Evolutionary conservation across 2,888 invertebrate species (phyloP), one percentile per base, ranked within the genome.

Genomic region (Melanargia galathea): DNA sequence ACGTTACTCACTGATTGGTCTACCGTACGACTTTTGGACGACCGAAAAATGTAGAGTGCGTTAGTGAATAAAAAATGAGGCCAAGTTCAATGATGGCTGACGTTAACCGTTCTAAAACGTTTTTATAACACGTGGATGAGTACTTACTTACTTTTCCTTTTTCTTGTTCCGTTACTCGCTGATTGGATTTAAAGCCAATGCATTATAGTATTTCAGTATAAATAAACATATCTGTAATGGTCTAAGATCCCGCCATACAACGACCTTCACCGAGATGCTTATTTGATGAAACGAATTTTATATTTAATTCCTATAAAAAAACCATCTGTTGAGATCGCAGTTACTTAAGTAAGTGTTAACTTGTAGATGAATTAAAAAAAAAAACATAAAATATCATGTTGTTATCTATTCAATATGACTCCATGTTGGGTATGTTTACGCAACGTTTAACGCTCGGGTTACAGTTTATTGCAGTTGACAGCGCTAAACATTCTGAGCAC

Each of bases 401-500:
- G 30, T 30, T 6, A 30, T n/a, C 38, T 38, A 38, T 13, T 38
- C 4, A n/a, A 38, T 38, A 18, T 43, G 43, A 18, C 7, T 43
- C 18, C 7, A 2, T 16, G 10, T 40, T 0, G 6, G n/a, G n/a
- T 1, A 18, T 48, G 54, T 62, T 62, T 48, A 46, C 49, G 55
- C 49, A 49, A 65, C 49, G 11, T 1, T 54, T 43, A 56, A 49
- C 33, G 33, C 43, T 62, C 58, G 46, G 16, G 26, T 62, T 61
- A 40, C 61, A 54, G 46, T 54, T 55, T 45, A 62, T 62, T 59
- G 30, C 59, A 62, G 51, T 51, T 56, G 56, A 60, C 62, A 62
- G 46, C 58, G 22, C 43, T 57, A 58, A 60, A 62, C 62, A 62
- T 65, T 65, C 55, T 48, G 26, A 60, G 40, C 60, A 59, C 56